Evolutionary conservation across 2,888 invertebrate genomes (phyloP).

Genomic region (Chrysina gloriosa): DNA sequence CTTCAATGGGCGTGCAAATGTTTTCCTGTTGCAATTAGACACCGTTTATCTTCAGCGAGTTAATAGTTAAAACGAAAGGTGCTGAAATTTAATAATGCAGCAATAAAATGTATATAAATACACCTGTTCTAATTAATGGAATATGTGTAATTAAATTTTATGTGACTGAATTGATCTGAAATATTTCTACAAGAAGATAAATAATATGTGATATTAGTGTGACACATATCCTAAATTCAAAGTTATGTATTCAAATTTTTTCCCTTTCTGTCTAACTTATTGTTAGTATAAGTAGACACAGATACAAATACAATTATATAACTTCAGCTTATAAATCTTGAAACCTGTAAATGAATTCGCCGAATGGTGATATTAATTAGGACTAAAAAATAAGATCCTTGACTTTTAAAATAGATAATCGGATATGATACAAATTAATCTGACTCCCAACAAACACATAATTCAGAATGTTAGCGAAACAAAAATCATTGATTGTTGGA

Average conservation of each 20-base stretch:
- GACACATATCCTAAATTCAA: no score
- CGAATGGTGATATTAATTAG: no score
- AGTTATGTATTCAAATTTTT: no score
- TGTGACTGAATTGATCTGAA: no score
- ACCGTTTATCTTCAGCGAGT: background rate
- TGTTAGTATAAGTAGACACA: background rate
- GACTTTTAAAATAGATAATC: constrained; percentile 8
- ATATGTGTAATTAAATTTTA: no score
- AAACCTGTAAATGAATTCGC: no score
- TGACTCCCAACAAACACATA: background rate
- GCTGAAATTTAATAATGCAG: background rate
- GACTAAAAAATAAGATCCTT: no score
- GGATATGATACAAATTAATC: no score
- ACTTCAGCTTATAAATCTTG: background rate
- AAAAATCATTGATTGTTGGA: background rate
- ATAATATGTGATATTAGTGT: no score
- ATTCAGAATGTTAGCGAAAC: background rate
- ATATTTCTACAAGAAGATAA: no score
- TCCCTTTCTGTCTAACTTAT: background rate
- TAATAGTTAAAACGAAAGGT: background rate
- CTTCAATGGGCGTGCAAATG: background rate
- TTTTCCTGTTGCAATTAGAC: background rate
- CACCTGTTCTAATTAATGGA: no score
- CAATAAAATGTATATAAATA: background rate
- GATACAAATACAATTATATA: background rate